Conservation (phyloP, 1,140 invertebrate species). For the Carcinoscorpius rotundicauda region DNA sequence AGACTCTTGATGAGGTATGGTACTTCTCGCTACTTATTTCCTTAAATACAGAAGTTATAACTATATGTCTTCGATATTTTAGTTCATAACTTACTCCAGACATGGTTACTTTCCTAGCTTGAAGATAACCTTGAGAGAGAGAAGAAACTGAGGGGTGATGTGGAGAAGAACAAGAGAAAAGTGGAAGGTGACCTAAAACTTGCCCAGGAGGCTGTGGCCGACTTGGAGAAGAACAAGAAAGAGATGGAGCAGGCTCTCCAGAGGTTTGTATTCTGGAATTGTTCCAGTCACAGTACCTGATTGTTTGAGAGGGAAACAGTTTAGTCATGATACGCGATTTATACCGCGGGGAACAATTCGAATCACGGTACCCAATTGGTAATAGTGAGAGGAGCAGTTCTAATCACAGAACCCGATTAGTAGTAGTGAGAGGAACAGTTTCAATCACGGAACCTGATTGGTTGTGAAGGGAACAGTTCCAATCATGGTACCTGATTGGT, state of each 20-base stretch:
- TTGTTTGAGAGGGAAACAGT: too few relatives aligned
- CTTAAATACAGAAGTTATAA: neutral
- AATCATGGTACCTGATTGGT: too few relatives aligned
- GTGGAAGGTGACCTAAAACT: constrained; percentile 95
- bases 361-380: too few relatives aligned
- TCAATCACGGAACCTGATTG: too few relatives aligned
- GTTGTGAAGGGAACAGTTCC: too few relatives aligned
- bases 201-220: constrained; percentile 93
- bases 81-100: neutral
- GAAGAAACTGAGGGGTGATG: constrained; percentile 93
- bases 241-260: constrained; percentile 93
- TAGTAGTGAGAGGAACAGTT: too few relatives aligned
- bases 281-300: too few relatives aligned
- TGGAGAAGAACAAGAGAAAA: constrained; percentile 90
- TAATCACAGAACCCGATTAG: too few relatives aligned
- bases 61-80: neutral
- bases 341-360: too few relatives aligned
- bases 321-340: too few relatives aligned
- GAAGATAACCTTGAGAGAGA: constrained; percentile 96
- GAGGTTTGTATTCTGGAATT: constrained; percentile 18
- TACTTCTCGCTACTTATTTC: neutral
- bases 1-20: constrained; percentile 77
- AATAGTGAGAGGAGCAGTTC: too few relatives aligned
- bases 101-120: constrained; percentile 35
- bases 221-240: constrained; percentile 94